Base-by-base conservation (phyloP, 2,888 invertebrate species). In the Crocallis elinguaria region DNA sequence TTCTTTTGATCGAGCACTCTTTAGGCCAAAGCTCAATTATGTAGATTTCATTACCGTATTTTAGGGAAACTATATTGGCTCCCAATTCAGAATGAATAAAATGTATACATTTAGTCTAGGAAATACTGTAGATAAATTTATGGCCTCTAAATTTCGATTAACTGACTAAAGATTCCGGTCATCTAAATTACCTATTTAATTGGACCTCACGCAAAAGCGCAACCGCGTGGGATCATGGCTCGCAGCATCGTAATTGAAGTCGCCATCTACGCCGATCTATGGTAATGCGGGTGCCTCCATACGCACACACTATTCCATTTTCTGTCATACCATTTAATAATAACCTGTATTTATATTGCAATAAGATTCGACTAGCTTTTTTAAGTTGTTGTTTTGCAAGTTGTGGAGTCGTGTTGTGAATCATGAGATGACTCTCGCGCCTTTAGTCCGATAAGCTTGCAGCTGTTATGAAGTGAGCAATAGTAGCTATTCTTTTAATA, bases 241-340 rank as follows among this genome's bases (percentile, higher is more conserved):
- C 67, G 43, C 67, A 68, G 68, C 71, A 66, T 79, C 77, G 77
- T 84, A 83, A 84, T 86, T 82, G 81, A 76, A 71, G 73, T 66
- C 64, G 68, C 74, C 72, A 77, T 77, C 77, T 80, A 79, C 79
- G 75, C 73, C 74, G 73, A 77, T 78, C 77, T 83, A 80, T 82
- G 77, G 72, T 77, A 80, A 82, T 78, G 71, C 68, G 54, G 62
- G 56, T 69, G 54, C 50, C 50, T 57, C 57, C 59, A 67, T 63
- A 72, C 69, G 60, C 64, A 51, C 52, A 61, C 53, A 59, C 48
- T 50, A 51, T 33, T 44, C 7, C 27, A 32, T 38, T 29, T 12
- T 21, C 36, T 29, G 33, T 33, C 0, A 23, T 14, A 9, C 8
- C 12, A 29, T 27, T 17, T 11, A 14, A 62, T 46, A 50, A 46